phyloP scores from a whole-genome alignment of 2,888 invertebrate genomes.

The Griposia aprilina region DNA sequence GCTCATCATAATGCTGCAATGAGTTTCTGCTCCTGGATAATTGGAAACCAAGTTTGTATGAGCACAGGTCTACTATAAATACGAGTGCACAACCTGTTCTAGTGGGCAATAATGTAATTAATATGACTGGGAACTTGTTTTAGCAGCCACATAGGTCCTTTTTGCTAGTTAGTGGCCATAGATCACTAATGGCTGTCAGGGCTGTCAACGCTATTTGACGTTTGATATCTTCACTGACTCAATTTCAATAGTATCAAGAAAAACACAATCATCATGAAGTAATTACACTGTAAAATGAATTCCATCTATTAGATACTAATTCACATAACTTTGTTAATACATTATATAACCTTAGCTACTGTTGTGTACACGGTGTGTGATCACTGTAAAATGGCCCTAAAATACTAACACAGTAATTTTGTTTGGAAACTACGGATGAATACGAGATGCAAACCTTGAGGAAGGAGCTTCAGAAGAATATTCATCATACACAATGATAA shows the following conservation, averaged over 20 bases:
- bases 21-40: conserved; percentile 79
- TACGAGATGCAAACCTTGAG: background rate
- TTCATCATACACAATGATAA: too few relatives aligned
- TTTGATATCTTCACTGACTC: conserved; percentile 60
- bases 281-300: conserved; percentile 32
- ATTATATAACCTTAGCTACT: conserved; percentile 72
- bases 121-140: conserved; percentile 70
- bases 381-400: conserved; percentile 17
- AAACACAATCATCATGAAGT: conserved; percentile 16
- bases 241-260: conserved; percentile 51
- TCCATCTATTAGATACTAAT: conserved; percentile 62
- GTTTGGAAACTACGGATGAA: background rate
- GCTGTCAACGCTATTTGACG: conserved; percentile 65
- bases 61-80: conserved; percentile 66
- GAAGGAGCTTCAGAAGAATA: background rate
- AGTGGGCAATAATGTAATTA: conserved; percentile 76
- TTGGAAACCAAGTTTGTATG: conserved; percentile 76
- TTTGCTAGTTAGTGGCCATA: conserved; percentile 71
- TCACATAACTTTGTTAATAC: conserved; percentile 71
- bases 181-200: conserved; percentile 72
- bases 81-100: conserved; percentile 76
- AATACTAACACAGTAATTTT: background rate
- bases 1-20: conserved; percentile 80
- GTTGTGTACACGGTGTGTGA: conserved; percentile 66
- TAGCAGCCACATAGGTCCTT: conserved; percentile 67